These are phyloP conservation scores for Trichoplusia ni DNA, from an alignment of 1,140 invertebrate species.

Conservation along the genomic window DNA sequence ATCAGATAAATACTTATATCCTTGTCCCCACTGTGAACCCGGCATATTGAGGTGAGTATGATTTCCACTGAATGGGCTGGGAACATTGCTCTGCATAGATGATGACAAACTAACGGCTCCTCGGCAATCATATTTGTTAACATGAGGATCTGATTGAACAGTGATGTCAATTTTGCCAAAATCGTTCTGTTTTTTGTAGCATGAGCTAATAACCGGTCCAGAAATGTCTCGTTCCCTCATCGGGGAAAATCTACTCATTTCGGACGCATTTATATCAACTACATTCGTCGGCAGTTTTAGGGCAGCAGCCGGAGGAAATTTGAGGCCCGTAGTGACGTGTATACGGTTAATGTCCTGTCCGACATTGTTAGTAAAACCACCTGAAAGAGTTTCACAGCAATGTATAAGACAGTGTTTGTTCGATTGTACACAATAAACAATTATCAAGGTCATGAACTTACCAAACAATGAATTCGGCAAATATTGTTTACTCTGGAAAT, in stretches of 20 bases:
- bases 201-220: slow-evolving; percentile 81
- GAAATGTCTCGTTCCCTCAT: slow-evolving; percentile 84
- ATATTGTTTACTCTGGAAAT: slow-evolving; percentile 33
- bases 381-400: slow-evolving; percentile 30
- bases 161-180: slow-evolving; percentile 66
- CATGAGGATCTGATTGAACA: slow-evolving; percentile 79
- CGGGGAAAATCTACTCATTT: slow-evolving; percentile 84
- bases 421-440: slow-evolving; percentile 5
- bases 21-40: slow-evolving; percentile 86
- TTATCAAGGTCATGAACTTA: slow-evolving; percentile 30
- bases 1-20: slow-evolving; percentile 86
- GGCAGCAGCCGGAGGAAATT: slow-evolving; percentile 67
- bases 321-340: slow-evolving; percentile 57
- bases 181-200: slow-evolving; percentile 53
- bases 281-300: slow-evolving; percentile 77
- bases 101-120: slow-evolving; percentile 85
- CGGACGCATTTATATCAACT: slow-evolving; percentile 83
- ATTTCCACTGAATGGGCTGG: slow-evolving; percentile 84
- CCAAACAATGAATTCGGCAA: slow-evolving; percentile 43
- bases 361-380: slow-evolving; percentile 40
- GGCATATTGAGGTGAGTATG: slow-evolving; percentile 88
- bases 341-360: slow-evolving; percentile 50
- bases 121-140: slow-evolving; percentile 87
- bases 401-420: neutral
- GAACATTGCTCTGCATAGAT: slow-evolving; percentile 89